Percentiles rank a stretch among this genome's conserved stretches.
Evolutionary conservation across 2,113 vertebrate genomes (phyloP).

Genomic region (Pungitius pungitius): DNA sequence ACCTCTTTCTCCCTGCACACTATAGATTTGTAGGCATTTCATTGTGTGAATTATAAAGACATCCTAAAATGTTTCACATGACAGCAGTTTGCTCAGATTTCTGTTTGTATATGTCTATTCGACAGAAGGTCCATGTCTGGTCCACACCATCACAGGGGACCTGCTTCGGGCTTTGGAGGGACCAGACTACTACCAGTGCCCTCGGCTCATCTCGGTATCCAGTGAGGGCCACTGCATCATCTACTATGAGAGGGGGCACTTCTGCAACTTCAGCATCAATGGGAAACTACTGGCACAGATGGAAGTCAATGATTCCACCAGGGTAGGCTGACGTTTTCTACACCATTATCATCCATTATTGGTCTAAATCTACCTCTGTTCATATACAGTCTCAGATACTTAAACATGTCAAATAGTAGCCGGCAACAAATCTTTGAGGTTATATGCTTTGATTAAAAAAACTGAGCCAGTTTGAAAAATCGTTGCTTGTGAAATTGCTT

Average conservation of each 20-base stretch:
- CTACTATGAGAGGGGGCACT: constrained; percentile 92
- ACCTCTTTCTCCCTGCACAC: neutral
- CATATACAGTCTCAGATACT: neutral
- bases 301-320: constrained; percentile 93
- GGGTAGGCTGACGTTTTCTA: constrained; percentile 77
- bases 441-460: neutral
- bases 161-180: constrained; percentile 94
- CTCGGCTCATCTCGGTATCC: constrained; percentile 94
- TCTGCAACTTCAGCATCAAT: constrained; percentile 99
- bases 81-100: neutral
- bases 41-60: neutral
- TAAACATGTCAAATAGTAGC: neutral
- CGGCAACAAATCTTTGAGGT: neutral
- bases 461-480: neutral
- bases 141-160: constrained; percentile 98
- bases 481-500: neutral
- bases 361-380: neutral
- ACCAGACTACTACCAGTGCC: constrained; percentile 89
- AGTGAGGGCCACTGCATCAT: constrained; percentile 98
- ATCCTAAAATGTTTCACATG: neutral
- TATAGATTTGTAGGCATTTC: neutral
- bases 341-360: neutral
- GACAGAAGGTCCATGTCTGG: constrained; percentile 95
- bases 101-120: constrained; percentile 6
- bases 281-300: constrained; percentile 96